Evolutionary conservation across 2,797 vertebrate species (phyloP), one percentile per base, ranked within the genome.

Genomic region (Streptopelia turtur): DNA sequence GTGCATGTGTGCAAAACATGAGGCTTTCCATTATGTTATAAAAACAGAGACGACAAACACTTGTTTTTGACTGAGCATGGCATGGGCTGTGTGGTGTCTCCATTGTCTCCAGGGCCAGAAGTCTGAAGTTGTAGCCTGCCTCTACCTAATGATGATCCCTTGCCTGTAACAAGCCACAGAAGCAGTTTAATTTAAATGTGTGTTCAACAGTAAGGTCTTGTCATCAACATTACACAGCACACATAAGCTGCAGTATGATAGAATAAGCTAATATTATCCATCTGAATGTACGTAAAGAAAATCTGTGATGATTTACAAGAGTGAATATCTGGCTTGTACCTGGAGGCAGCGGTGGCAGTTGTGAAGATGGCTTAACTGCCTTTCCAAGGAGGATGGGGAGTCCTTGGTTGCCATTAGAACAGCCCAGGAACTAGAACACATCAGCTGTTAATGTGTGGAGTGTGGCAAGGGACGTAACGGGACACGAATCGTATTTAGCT

Each of bases 311-410:
- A 66, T 60, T 64, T 5, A 35, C n/a, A 33, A 52, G 78, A 45
- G 12, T 12, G 12, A 33, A 10, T 28, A 5, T 15, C 7, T 3
- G 53, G 27, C 45, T 60, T 15, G 17, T 4, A 37, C 59, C 41
- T 64, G 53, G 43, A 79, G 53, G 10, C 25, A 60, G 43, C 0
- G 0, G n/a, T 60, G 55, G 41, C n/a, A 55, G 16, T 41, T 66
- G 61, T 66, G 61, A 49, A 21, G 74, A 35, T 35, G 70, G 18
- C 45, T 64, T 81, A 61, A 41, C 59, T 88, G 50, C 45, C 74
- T 78, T 41, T 28, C 25, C 2, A 4, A 12, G 14, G 17, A 23
- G 45, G 28, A 13, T 39, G 41, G 16, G 11, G 16, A 55, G 23
- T 65, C 78, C 55, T 53, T 37, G 28, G 5, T 59, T 75, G 50